These are phyloP conservation scores for Solea solea DNA, from an alignment of 2,113 vertebrate genomes.

Conservation along the genomic window DNA sequence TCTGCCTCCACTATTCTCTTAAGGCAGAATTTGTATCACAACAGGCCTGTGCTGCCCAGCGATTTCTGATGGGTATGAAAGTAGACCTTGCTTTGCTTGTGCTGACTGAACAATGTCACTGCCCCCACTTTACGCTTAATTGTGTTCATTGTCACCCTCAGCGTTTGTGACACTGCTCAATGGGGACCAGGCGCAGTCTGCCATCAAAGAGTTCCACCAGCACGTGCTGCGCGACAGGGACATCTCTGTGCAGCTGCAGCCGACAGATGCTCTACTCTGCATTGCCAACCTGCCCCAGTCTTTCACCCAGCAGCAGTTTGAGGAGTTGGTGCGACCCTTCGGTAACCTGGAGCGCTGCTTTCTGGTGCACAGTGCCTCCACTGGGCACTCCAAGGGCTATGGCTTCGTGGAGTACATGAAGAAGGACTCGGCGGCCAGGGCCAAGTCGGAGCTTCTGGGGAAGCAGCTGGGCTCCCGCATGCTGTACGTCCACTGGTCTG, in stretches of 20 bases:
- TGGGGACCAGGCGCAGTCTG: slow-evolving; percentile 90
- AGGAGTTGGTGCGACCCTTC: slow-evolving; percentile 92
- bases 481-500: slow-evolving; percentile 95
- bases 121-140: background rate
- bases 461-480: slow-evolving; percentile 90
- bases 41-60: background rate
- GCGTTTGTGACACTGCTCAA: slow-evolving; percentile 92
- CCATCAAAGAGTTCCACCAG: slow-evolving; percentile 88
- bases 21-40: slow-evolving; percentile 19
- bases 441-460: slow-evolving; percentile 91
- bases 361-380: slow-evolving; percentile 86
- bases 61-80: slow-evolving; percentile 11
- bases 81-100: background rate
- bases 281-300: slow-evolving; percentile 90
- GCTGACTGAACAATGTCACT: slow-evolving; percentile 11
- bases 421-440: slow-evolving; percentile 91
- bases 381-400: slow-evolving; percentile 91
- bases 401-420: slow-evolving; percentile 98
- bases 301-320: slow-evolving; percentile 91
- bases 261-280: slow-evolving; percentile 90
- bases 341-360: slow-evolving; percentile 95
- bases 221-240: slow-evolving; percentile 86
- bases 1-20: slow-evolving; percentile 27
- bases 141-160: slow-evolving; percentile 47
- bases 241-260: slow-evolving; percentile 92